These are phyloP conservation scores for Zoanthus gigantus DNA, from an alignment of 92 coral and sea anemone species.

Conservation along the genomic window DNA sequence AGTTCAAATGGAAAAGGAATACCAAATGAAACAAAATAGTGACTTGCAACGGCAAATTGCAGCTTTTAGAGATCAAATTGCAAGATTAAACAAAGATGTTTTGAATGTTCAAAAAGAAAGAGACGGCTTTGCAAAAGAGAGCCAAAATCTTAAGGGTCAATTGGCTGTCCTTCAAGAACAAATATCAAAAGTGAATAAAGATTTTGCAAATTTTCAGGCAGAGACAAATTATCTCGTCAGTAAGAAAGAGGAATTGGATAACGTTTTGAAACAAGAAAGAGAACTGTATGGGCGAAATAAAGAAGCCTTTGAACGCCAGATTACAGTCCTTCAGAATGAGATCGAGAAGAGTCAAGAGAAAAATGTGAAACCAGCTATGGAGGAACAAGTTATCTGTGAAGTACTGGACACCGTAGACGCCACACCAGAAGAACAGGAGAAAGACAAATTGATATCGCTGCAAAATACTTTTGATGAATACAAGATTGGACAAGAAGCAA, in stretches of 20 bases:
- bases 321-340: slow-evolving; percentile 10
- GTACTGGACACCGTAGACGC: slow-evolving; percentile 34
- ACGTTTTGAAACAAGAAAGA: not conserved
- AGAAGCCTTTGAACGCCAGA: not conserved
- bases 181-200: slow-evolving; percentile 55
- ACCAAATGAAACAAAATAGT: slow-evolving; percentile 48
- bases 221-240: slow-evolving; percentile 9
- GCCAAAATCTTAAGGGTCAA: slow-evolving; percentile 49
- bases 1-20: slow-evolving; percentile 58
- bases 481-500: slow-evolving; percentile 17
- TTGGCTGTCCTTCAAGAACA: slow-evolving; percentile 55
- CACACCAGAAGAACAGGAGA: not conserved
- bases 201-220: slow-evolving; percentile 37
- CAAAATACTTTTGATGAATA: slow-evolving; percentile 18
- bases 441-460: not conserved
- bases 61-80: slow-evolving; percentile 57
- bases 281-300: not conserved
- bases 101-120: slow-evolving; percentile 49
- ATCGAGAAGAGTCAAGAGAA: slow-evolving; percentile 4
- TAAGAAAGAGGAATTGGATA: slow-evolving; percentile 21
- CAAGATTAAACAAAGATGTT: slow-evolving; percentile 54
- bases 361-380: not conserved
- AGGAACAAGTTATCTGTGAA: slow-evolving; percentile 18
- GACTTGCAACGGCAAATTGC: slow-evolving; percentile 54
- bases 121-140: slow-evolving; percentile 51